Percentiles rank a stretch among this genome's conserved stretches.
These are phyloP conservation scores for Empidonax traillii DNA, from an alignment of 2,113 vertebrate genomes.

Conservation along the genomic window DNA sequence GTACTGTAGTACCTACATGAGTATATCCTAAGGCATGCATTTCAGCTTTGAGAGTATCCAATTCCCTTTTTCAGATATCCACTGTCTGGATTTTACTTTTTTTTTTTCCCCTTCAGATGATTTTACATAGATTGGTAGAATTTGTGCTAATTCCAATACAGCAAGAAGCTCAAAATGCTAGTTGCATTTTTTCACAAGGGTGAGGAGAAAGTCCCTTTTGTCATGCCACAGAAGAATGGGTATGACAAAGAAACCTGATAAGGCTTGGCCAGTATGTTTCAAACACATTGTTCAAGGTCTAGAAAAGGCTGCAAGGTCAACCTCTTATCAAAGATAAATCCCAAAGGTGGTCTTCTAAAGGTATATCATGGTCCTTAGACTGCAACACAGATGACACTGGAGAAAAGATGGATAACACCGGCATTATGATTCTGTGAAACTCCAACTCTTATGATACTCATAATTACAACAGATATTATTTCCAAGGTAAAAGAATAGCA, in stretches of 20 bases:
- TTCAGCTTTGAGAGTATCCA: not conserved
- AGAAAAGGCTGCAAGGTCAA: not conserved
- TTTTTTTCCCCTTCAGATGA: not conserved
- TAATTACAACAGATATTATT: not conserved
- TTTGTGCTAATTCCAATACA: not conserved
- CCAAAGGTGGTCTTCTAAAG: not conserved
- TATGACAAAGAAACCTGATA: not conserved
- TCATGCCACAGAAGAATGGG: not conserved
- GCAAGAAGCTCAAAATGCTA: not conserved
- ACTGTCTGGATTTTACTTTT: no score
- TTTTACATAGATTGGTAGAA: not conserved
- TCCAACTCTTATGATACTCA: not conserved
- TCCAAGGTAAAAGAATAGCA: not conserved
- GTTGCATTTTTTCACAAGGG: fast-evolving
- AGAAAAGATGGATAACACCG: not conserved
- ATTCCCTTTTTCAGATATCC: not conserved
- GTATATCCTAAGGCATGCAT: not conserved
- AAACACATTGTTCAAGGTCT: not conserved
- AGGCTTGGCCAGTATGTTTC: not conserved
- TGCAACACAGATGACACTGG: not conserved
- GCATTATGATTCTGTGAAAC: not conserved
- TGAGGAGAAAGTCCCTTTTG: not conserved
- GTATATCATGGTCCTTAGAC: not conserved
- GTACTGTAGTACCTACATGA: not conserved
- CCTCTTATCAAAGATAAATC: not conserved